These are phyloP conservation scores for Zoanthus gigantus DNA, from an alignment of 92 coral and sea anemone species.

Conservation along the genomic window DNA sequence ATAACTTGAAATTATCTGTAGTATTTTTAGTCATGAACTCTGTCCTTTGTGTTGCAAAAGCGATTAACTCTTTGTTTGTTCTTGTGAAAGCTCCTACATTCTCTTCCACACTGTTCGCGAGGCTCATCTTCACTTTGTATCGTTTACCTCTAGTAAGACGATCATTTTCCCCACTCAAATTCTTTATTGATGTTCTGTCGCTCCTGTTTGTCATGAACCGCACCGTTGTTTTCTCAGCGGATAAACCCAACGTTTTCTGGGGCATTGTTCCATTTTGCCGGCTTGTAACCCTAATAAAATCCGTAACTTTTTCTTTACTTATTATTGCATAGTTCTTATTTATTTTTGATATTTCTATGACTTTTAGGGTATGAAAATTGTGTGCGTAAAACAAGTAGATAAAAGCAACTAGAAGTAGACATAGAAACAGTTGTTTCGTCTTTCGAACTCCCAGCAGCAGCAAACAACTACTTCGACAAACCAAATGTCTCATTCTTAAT, in stretches of 20 bases:
- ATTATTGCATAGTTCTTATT: background rate
- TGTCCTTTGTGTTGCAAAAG: background rate
- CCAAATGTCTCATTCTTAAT: constrained; percentile 21
- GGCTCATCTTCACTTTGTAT: background rate
- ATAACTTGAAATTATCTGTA: background rate
- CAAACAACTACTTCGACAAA: background rate
- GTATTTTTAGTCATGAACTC: background rate
- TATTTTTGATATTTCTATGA: constrained; percentile 1
- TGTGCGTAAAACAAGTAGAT: background rate
- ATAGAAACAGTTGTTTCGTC: background rate
- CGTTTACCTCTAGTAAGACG: background rate
- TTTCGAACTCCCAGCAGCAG: background rate
- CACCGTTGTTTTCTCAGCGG: background rate
- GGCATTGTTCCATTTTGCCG: background rate
- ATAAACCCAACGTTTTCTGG: background rate
- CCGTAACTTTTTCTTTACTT: background rate
- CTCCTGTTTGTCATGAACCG: background rate
- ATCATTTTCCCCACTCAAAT: background rate
- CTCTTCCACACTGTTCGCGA: background rate
- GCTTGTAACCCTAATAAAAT: background rate
- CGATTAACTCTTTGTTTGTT: background rate
- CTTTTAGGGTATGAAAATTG: background rate
- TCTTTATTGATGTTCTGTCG: background rate
- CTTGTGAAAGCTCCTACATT: background rate
- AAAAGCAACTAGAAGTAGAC: background rate